Percentiles rank a stretch among this genome's conserved stretches.
Conservation (phyloP, 2,797 vertebrate species). For the Pangasius macronema region DNA sequence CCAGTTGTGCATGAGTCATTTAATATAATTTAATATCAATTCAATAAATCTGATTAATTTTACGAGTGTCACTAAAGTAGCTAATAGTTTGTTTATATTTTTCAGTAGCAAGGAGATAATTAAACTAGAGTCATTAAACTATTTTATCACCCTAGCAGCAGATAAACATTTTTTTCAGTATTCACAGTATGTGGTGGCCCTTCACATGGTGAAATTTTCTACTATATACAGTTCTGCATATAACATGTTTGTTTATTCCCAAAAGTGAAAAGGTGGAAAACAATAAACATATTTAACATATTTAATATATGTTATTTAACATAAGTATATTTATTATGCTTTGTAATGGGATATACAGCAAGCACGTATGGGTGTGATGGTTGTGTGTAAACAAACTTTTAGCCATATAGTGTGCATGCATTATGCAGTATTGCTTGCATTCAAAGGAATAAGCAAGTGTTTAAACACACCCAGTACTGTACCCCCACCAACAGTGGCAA, state of each 20-base stretch:
- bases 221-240: background rate
- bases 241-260: background rate
- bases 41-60: background rate
- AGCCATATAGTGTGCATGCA: background rate
- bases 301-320: background rate
- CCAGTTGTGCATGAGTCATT: background rate
- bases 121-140: too few species aligned
- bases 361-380: background rate
- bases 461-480: slow-evolving; percentile 86
- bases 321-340: background rate
- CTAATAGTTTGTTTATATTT: too few species aligned
- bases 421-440: background rate
- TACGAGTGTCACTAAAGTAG: background rate
- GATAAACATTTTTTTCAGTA: too few species aligned
- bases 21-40: background rate
- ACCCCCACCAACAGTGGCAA: slow-evolving; percentile 91
- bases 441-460: background rate
- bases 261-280: background rate
- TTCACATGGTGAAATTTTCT: background rate
- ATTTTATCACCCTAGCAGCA: too few species aligned
- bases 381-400: background rate
- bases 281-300: background rate
- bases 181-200: too few species aligned
- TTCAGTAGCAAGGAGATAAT: too few species aligned
- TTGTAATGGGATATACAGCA: background rate